Base-by-base conservation (phyloP, 2,113 vertebrate genomes). In the Condylura cristata region DNA sequence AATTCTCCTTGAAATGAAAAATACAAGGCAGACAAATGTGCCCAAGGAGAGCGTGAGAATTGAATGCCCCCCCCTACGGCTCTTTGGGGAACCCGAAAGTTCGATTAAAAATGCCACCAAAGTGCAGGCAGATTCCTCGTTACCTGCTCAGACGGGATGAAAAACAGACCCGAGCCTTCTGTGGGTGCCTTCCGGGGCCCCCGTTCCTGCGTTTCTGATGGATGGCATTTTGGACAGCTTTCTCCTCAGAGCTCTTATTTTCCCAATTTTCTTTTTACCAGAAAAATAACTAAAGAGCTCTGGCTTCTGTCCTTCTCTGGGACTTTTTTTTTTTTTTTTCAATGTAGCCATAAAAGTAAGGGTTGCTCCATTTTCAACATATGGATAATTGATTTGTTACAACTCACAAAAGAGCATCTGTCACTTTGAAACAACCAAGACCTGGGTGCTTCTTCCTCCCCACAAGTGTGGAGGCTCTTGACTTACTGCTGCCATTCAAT, bases 331-430 rank as follows among this genome's bases (percentile, higher is more conserved):
- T 53, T 41, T 34, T 86, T 75, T 66, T 86, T 53, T 41, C n/a
- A 63, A 93, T 46, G 78, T 79, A 82, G 76, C 81, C 90, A 92
- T 97, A 93, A 91, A 96, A 94, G 51, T 89, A 58, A 84, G 65
- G 97, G 81, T 95, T 78, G 39, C 72, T 97, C 66, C 1, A 7
- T 93, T 97, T 88, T 88, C 79, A 84, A 48, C 68, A 74, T 90
- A 87, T 82, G 90, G 89, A 94, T 97, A 96, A 96, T 92, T 96
- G 97, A 97, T 97, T 96, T 95, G 94, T 97, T 94, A 93, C 81
- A 93, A 93, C 34, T 61, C 91, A 94, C 80, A 89, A 90, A 91
- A 94, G 86, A 96, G 70, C 89, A 93, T 97, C 94, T 97, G 94
- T 96, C 94, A 96, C 95, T 95, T 89, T 1, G 1, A 94, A 96